Base-by-base conservation (phyloP, 1,140 invertebrate genomes). In the Lepidurus couesii region DNA sequence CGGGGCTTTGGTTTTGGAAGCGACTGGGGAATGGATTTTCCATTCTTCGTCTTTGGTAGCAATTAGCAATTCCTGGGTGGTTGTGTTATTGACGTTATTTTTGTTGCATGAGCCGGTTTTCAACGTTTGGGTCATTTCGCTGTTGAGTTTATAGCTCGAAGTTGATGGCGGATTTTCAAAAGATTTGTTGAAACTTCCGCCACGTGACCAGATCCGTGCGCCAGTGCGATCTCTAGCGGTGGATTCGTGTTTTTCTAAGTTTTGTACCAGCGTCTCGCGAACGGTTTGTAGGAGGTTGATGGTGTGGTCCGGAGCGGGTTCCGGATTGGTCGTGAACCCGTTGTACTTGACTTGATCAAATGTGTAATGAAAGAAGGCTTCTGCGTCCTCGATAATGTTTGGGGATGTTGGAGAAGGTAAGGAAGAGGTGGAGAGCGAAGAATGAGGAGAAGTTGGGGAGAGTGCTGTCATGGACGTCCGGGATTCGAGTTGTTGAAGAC, bases 1-100 rank as follows among this genome's bases (percentile, higher is more conserved):
- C 53, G 53, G 53, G 3, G 53, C 53, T 65, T 65, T 65, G 16
- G 53, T 65, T 65, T 65, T 65, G 1, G 53, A 65, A 65, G 53
- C 16, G 16, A 79, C 78, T n/a, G 78, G 78, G n/a, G 78, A 74
- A 74, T 79, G 78, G 24, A 79, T 45, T 44, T 79, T 74, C 78
- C 78, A 79, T 24, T 74, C 73, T 44, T 79, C 78, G 34, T 34
- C 34, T 21, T n/a, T 75, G 53, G 26, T 42, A 42, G 42, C 42
- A 21, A 34, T 47, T n/a, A 47, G 13, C 73, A 42, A 42, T n/a
- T 78, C 75, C 43, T 44, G 42, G 47, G 26, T 45, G 6, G n/a
- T 44, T 2, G 78, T 26, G n/a, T 74, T 75, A 9, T 44, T n/a
- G 10, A 42, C 42, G 77, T 53, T 73, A 21, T 34, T 78, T 74